Conservation (phyloP, 2,797 vertebrate species). For the Gymnoscopelus microlampas region DNA sequence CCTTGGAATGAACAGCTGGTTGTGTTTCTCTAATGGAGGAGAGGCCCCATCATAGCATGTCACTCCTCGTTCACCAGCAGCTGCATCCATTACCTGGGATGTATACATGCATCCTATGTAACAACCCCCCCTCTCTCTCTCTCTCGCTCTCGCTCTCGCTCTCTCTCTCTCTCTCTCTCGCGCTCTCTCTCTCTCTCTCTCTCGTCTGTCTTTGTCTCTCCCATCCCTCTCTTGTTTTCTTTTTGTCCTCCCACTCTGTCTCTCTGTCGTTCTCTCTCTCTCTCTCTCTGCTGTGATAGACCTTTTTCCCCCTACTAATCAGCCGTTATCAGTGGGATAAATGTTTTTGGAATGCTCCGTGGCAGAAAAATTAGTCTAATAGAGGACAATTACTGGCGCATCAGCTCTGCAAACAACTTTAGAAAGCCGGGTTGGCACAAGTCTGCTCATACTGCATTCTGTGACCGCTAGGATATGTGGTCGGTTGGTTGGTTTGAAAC, state of each 20-base stretch:
- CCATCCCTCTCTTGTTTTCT: too few species aligned
- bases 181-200: not conserved
- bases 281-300: conserved; percentile 13
- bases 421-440: not conserved
- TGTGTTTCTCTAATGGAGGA: conserved; percentile 67
- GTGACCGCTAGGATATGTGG: not conserved
- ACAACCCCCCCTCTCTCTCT: conserved; percentile 20
- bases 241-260: too few species aligned
- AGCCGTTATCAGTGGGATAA: conserved; percentile 14
- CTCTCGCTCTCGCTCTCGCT: too few species aligned
- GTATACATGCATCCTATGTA: conserved; percentile 42
- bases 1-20: conserved; percentile 76
- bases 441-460: not conserved
- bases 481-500: not conserved
- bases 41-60: conserved; percentile 57
- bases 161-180: not conserved
- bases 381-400: not conserved
- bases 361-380: not conserved
- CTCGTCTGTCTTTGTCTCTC: too few species aligned
- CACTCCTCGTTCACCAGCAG: conserved; percentile 74
- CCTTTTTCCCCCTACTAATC: conserved; percentile 5
- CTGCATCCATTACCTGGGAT: conserved; percentile 40
- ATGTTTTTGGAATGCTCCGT: conserved; percentile 1
- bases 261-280: not conserved
- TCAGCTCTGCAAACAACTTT: not conserved